Conservation (phyloP, 2,888 invertebrate genomes). For the Tenthredo amoena region DNA sequence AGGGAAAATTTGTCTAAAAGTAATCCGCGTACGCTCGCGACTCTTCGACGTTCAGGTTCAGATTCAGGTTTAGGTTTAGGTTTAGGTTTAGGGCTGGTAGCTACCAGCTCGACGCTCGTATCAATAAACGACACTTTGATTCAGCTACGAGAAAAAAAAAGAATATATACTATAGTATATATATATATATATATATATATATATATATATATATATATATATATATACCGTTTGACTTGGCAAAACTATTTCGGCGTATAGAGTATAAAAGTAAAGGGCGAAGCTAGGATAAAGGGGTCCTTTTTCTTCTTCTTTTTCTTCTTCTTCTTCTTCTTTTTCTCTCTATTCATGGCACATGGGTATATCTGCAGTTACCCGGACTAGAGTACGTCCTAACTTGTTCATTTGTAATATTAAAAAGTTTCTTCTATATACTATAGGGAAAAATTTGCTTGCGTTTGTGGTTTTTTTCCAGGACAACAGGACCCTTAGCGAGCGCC, state of each 20-base stretch:
- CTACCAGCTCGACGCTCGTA: background rate
- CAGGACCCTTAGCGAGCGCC: conserved; percentile 24
- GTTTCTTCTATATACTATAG: conserved; percentile 52
- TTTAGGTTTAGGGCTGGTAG: background rate
- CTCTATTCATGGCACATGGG: background rate
- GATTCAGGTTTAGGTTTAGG: background rate
- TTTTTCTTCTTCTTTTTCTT: background rate
- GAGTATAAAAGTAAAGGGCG: background rate
- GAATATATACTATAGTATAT: background rate
- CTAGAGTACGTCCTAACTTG: conserved; percentile 50
- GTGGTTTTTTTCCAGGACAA: conserved; percentile 48
- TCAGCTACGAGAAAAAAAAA: background rate
- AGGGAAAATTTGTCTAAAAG: conserved; percentile 57
- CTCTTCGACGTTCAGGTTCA: conserved; percentile 6
- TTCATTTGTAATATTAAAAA: conserved; percentile 63
- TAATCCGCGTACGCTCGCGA: conserved; percentile 19
- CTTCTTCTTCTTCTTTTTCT: background rate
- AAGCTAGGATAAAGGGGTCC: background rate
- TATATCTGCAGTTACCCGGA: background rate
- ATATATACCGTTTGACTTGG: background rate
- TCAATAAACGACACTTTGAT: conserved; percentile 49
- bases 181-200: background rate
- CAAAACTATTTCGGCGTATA: background rate
- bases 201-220: too few relatives aligned
- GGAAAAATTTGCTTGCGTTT: conserved; percentile 52